Conservation (phyloP, 2,113 vertebrate genomes). For the Gymnobelideus leadbeateri region DNA sequence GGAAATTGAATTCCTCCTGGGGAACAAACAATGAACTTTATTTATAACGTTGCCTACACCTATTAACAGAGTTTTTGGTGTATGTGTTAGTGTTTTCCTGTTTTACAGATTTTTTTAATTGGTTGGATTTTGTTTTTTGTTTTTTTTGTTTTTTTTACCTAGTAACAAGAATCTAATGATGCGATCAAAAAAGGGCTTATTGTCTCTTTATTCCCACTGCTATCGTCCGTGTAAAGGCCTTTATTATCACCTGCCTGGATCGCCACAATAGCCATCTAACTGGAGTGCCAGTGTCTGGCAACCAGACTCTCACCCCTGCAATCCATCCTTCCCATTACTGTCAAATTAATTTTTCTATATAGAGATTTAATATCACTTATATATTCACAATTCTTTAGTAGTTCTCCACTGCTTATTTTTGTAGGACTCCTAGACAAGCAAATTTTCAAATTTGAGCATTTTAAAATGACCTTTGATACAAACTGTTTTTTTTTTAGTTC, state of each 20-base stretch:
- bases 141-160: background rate
- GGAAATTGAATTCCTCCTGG: background rate
- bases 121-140: too few relatives aligned
- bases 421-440: background rate
- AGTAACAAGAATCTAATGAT: background rate
- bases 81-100: background rate
- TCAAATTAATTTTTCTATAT: background rate
- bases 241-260: background rate
- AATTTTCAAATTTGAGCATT: background rate
- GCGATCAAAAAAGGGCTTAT: background rate
- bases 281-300: background rate
- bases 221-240: background rate
- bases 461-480: background rate
- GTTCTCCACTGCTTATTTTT: background rate
- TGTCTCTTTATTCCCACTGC: background rate
- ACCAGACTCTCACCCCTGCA: background rate
- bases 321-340: background rate
- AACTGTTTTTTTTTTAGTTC: background rate
- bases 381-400: background rate
- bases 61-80: constrained; percentile 9
- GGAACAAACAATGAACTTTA: background rate
- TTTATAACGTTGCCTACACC: background rate
- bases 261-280: background rate
- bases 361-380: background rate
- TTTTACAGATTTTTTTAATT: constrained; percentile 8